phyloP scores from a whole-genome alignment of 2,797 vertebrate genomes.

The Ammospiza maritima region DNA sequence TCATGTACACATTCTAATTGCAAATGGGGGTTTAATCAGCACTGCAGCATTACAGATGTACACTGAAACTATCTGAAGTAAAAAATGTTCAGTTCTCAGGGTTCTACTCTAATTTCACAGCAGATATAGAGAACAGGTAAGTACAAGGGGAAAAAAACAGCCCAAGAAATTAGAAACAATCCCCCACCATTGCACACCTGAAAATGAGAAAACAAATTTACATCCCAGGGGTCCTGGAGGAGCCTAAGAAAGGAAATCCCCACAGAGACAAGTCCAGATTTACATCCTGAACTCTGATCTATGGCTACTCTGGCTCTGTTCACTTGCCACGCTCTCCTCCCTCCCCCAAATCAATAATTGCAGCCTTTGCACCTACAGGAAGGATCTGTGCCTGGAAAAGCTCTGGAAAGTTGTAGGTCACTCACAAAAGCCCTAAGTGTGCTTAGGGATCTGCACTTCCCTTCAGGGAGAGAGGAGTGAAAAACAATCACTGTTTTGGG shows the following conservation, averaged over 20 bases:
- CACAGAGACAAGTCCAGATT: background rate
- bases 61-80: background rate
- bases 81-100: background rate
- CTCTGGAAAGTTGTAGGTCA: background rate
- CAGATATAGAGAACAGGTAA: background rate
- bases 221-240: background rate
- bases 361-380: background rate
- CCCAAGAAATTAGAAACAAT: background rate
- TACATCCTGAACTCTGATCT: background rate
- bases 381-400: background rate
- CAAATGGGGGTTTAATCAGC: background rate
- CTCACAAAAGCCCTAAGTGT: background rate
- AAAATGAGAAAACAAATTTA: background rate
- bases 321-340: background rate
- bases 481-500: background rate
- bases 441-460: background rate
- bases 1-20: background rate
- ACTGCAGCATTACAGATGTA: background rate
- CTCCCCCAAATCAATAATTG: fast-evolving
- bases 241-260: background rate
- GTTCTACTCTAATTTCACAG: background rate
- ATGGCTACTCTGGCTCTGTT: background rate
- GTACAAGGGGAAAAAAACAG: background rate
- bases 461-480: background rate
- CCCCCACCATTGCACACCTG: background rate